These are phyloP conservation scores for Cactoblastis cactorum DNA, from an alignment of 2,888 invertebrate species.

Conservation along the genomic window DNA sequence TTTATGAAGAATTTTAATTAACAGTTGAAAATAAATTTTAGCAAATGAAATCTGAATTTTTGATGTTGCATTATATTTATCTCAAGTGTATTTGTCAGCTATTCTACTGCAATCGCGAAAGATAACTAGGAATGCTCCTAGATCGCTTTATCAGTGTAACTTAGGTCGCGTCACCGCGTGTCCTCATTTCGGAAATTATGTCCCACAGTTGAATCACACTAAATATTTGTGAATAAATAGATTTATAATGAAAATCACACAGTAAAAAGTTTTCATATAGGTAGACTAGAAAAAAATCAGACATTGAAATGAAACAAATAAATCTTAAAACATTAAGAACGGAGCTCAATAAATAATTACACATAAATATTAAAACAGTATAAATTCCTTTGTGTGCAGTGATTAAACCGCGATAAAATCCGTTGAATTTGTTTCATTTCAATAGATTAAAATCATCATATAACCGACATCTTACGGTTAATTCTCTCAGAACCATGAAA, in stretches of 20 bases:
- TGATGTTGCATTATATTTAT: slow-evolving; percentile 7
- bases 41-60: slow-evolving; percentile 12
- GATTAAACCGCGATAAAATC: too few species aligned
- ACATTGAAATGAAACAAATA: too few species aligned
- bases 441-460: too few species aligned
- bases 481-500: slow-evolving; percentile 23
- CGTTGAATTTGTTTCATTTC: too few species aligned
- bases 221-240: too few species aligned
- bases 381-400: too few species aligned
- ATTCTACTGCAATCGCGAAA: slow-evolving; percentile 24
- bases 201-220: slow-evolving; percentile 39
- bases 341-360: too few species aligned
- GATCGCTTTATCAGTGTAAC: slow-evolving; percentile 60
- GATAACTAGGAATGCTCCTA: slow-evolving; percentile 51
- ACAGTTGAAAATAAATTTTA: slow-evolving; percentile 28
- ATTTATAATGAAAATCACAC: not conserved
- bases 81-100: slow-evolving; percentile 30
- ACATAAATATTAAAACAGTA: too few species aligned
- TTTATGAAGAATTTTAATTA: slow-evolving; percentile 35
- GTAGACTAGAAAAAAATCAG: too few species aligned
- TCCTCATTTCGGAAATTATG: slow-evolving; percentile 46
- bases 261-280: too few species aligned
- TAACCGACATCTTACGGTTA: slow-evolving; percentile 6
- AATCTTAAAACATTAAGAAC: too few species aligned
- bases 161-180: slow-evolving; percentile 60